Evolutionary conservation across 1,140 invertebrate species (phyloP).

Genomic region (Adoxophyes honmai): DNA sequence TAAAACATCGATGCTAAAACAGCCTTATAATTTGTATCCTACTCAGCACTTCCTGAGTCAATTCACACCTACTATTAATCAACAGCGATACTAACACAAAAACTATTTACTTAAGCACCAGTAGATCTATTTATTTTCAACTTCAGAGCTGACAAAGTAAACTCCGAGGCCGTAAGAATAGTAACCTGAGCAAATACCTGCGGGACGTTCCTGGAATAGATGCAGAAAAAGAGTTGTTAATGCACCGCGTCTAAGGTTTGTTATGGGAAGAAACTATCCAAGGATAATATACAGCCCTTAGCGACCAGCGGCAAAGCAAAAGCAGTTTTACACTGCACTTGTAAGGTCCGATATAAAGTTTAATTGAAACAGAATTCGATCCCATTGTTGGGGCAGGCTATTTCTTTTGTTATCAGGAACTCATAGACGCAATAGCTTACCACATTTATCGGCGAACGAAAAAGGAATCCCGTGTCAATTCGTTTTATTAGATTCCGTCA

Average conservation of each 20-base stretch:
- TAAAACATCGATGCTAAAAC: too few relatives aligned
- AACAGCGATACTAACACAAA: too few relatives aligned
- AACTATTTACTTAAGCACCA: too few relatives aligned
- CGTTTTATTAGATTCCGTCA: constrained; percentile 34
- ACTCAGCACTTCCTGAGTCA: too few relatives aligned
- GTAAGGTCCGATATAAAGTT: too few relatives aligned
- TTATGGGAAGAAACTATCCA: too few relatives aligned
- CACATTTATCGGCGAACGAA: constrained; percentile 36
- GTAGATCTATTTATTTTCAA: not conserved
- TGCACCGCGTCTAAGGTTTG: not conserved
- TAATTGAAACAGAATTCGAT: too few relatives aligned
- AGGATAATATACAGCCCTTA: too few relatives aligned
- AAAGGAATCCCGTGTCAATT: constrained; percentile 55
- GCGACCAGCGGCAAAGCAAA: too few relatives aligned
- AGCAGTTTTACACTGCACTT: too few relatives aligned
- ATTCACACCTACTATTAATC: too few relatives aligned
- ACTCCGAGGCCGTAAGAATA: not conserved
- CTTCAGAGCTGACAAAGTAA: constrained; percentile 4
- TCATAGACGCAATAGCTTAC: not conserved
- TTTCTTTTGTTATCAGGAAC: not conserved
- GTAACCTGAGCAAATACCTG: constrained; percentile 1
- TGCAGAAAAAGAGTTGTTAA: not conserved
- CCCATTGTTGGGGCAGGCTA: not conserved
- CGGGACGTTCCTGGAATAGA: not conserved
- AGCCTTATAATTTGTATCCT: too few relatives aligned